Conservation (phyloP, 2,797 vertebrate species). For the Moxostoma hubbsi region DNA sequence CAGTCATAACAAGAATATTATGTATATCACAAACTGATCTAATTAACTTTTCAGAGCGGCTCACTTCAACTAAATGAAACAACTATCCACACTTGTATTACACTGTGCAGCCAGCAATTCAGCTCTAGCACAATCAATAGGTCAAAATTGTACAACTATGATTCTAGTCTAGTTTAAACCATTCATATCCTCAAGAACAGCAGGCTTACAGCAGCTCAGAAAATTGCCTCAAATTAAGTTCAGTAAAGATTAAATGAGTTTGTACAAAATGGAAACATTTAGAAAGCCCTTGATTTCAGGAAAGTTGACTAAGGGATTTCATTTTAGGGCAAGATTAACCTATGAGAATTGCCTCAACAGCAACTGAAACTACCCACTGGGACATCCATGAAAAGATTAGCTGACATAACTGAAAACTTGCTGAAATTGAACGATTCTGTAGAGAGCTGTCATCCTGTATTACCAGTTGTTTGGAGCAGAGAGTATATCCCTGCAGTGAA, state of each 20-base stretch:
- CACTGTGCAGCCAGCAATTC: conserved; percentile 1
- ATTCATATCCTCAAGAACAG: conserved; percentile 19
- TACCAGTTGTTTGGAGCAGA: conserved; percentile 3
- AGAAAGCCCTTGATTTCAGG: not conserved
- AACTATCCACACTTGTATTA: conserved; percentile 19
- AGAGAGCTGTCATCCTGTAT: conserved; percentile 32
- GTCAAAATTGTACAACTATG: not conserved
- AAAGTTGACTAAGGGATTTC: conserved; percentile 4
- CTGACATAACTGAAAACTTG: conserved; percentile 35
- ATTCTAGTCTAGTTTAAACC: conserved; percentile 11
- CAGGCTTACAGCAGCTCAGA: not conserved
- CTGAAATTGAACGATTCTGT: conserved; percentile 24
- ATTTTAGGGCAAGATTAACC: conserved; percentile 19
- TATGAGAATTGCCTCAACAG: not conserved
- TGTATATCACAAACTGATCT: not conserved
- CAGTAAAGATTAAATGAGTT: not conserved
- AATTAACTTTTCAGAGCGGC: not conserved
- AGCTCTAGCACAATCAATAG: conserved; percentile 32
- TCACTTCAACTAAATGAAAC: conserved; percentile 2
- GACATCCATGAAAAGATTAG: conserved; percentile 12
- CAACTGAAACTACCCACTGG: conserved; percentile 12
- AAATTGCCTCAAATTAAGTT: conserved; percentile 8
- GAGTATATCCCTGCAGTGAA: conserved; percentile 19
- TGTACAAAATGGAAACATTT: not conserved
- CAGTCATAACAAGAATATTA: not conserved